Base-by-base conservation (phyloP, 2,113 vertebrate genomes). In the Microtus richardsoni region DNA sequence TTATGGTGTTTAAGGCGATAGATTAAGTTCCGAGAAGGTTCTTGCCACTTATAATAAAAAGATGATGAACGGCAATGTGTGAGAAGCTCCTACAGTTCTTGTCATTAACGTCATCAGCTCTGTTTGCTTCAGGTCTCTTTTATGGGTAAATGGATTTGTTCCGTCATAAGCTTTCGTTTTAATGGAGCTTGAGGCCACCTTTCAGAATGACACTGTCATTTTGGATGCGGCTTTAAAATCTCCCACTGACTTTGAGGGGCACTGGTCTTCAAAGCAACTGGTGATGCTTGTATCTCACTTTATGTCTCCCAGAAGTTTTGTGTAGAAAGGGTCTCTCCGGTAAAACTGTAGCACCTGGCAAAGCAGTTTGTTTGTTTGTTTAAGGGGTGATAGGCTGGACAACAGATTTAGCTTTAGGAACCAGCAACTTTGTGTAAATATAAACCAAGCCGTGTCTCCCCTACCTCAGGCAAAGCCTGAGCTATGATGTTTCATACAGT, bases 21-120 rank as follows among this genome's bases (percentile, higher is more conserved):
- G 54, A 39, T 71, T 84, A 85, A 80, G 62, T 85, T 92, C 66
- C 60, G 54, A 86, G 83, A 94, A 91, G 62, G 80, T 28, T 39
- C 58, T 88, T 91, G 22, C 33, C 24, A 54, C 36, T 52, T 73
- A 26, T n/a, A 70, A 73, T 28, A 77, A 93, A 47, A 77, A 77
- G 7, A 60, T 71, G 5, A 66, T 85, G 2, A 52, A 24, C 17
- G 47, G 70, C 4, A 54, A 75, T 5, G 39, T 60, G 62, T 47
- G 54, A 77, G 39, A 24, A 44, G 33, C 30, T 54, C 41, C 10
- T 33, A 8, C 44, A 39, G 62, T 54, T 47, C 1, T 73, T 84
- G n/a, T 68, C 26, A 54, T 92, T 86, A 47, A 7, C 19, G n/a
- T 28, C 78, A 85, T 62, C 78, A n/a, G 49, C 68, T 91, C 60